phyloP scores from a whole-genome alignment of 2,797 vertebrate genomes.

The Lindbergichthys nudifrons region DNA sequence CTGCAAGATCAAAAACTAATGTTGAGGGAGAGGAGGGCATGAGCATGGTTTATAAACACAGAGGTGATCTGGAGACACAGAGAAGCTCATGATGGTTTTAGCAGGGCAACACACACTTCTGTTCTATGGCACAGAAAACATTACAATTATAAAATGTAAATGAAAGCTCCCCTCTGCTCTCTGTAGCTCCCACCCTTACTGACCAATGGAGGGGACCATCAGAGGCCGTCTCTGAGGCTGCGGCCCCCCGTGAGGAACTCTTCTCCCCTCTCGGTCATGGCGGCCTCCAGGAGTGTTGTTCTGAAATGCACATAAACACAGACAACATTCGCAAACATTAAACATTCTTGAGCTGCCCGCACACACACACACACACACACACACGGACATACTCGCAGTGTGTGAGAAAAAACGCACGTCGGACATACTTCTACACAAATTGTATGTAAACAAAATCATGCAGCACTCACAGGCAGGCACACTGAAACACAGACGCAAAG shows the following conservation, averaged over 20 bases:
- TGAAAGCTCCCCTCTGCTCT: neutral
- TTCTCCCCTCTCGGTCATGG: constrained; percentile 84
- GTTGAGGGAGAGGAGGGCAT: constrained; percentile 53
- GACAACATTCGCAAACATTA: constrained; percentile 55
- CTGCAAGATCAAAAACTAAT: constrained; percentile 21
- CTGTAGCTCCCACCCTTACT: constrained; percentile 77
- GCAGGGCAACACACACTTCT: constrained; percentile 49
- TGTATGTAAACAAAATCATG: constrained; percentile 73
- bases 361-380: neutral
- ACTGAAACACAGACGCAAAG: constrained; percentile 71
- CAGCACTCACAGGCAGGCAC: constrained; percentile 73
- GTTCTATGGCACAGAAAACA: constrained; percentile 39
- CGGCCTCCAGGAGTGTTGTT: constrained; percentile 86
- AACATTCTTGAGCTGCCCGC: constrained; percentile 40
- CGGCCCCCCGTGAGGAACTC: constrained; percentile 81
- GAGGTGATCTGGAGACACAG: constrained; percentile 70
- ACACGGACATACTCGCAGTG: constrained; percentile 6
- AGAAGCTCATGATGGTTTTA: constrained; percentile 67
- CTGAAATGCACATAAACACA: constrained; percentile 78
- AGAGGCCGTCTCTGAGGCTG: constrained; percentile 88
- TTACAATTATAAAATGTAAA: constrained; percentile 9
- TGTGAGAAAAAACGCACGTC: constrained; percentile 31
- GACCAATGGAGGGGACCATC: constrained; percentile 92
- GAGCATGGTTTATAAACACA: constrained; percentile 72
- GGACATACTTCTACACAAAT: constrained; percentile 53